Evolutionary conservation across 1,140 invertebrate species (phyloP).

Genomic region (Drosophila auraria): DNA sequence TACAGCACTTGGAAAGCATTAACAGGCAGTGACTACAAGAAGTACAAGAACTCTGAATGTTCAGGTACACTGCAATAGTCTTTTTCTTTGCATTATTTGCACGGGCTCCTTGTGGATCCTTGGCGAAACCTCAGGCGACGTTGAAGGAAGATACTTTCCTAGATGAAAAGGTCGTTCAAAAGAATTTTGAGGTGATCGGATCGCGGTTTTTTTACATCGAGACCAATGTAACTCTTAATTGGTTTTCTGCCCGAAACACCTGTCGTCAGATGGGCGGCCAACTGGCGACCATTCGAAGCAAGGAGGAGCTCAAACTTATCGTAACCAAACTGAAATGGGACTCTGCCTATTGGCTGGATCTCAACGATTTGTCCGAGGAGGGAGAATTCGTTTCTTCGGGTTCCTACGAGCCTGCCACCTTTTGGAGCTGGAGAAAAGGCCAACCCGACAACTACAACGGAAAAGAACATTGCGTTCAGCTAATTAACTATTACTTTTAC

Average conservation of each 20-base stretch:
- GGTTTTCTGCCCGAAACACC: neutral
- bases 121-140: too few relatives aligned
- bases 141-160: too few relatives aligned
- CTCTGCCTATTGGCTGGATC: neutral
- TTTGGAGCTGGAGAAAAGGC: neutral
- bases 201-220: neutral
- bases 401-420: neutral
- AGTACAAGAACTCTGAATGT: too few relatives aligned
- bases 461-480: neutral
- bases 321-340: neutral
- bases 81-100: too few relatives aligned
- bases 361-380: neutral
- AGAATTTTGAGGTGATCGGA: neutral
- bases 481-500: constrained; percentile 1
- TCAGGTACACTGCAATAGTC: too few relatives aligned
- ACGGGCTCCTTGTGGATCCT: too few relatives aligned
- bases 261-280: neutral
- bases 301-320: neutral
- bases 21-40: too few relatives aligned
- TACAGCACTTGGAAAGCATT: too few relatives aligned
- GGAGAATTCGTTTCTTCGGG: neutral
- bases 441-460: neutral
- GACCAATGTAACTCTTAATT: neutral
- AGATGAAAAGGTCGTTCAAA: too few relatives aligned
- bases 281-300: neutral